Percentiles rank a stretch among this genome's conserved stretches.
Conservation (phyloP, 1,140 invertebrate genomes). For the Cydia fagiglandana region DNA sequence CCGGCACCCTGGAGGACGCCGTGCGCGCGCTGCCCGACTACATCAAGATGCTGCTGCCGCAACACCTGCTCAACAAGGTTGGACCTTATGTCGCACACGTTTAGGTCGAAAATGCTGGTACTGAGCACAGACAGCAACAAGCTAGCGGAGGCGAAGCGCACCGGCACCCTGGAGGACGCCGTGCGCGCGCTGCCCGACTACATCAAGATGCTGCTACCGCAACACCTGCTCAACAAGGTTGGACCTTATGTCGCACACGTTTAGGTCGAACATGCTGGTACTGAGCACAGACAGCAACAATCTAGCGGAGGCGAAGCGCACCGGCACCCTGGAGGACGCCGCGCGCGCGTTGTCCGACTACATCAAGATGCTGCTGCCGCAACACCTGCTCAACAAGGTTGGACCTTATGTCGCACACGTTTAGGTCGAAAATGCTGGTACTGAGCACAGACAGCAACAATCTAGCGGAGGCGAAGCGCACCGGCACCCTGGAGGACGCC, state of each 20-base stretch:
- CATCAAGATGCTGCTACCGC: too few species aligned
- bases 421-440: background rate
- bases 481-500: too few species aligned
- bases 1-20: slow-evolving; percentile 64
- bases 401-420: background rate
- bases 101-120: background rate
- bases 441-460: too few species aligned
- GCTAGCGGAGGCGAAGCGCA: too few species aligned
- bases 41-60: slow-evolving; percentile 69
- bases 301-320: too few species aligned
- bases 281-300: too few species aligned
- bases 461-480: slow-evolving; percentile 56
- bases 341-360: too few species aligned
- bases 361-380: too few species aligned
- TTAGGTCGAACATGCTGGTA: background rate
- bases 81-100: background rate
- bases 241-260: background rate
- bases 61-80: slow-evolving; percentile 68
- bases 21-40: slow-evolving; percentile 69
- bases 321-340: too few species aligned
- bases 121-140: too few species aligned
- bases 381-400: slow-evolving; percentile 55
- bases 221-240: slow-evolving; percentile 55
- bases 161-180: too few species aligned
- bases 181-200: too few species aligned